Percentiles rank a stretch among this genome's conserved stretches.
phyloP scores from a whole-genome alignment of 2,113 vertebrate genomes.

The Forbesichthys agassizii region DNA sequence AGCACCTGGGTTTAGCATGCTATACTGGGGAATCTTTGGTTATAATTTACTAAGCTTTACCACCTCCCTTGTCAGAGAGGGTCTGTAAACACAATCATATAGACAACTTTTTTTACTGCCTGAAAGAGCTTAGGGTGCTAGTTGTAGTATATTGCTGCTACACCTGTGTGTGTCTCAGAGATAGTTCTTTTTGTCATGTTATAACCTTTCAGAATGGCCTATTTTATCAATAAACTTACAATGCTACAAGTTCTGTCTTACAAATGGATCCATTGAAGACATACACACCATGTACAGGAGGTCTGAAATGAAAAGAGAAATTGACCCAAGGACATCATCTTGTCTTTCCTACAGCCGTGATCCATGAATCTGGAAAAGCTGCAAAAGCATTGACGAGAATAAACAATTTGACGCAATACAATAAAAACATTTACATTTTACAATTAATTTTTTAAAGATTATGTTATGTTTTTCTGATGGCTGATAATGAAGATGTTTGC shows the following conservation, averaged over 20 bases:
- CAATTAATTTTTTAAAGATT: not conserved
- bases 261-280: constrained; percentile 22
- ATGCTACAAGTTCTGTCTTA: constrained; percentile 34
- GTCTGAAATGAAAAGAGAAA: constrained; percentile 29
- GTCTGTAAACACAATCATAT: constrained; percentile 7
- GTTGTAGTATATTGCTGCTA: constrained; percentile 17
- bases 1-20: constrained; percentile 41
- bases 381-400: constrained; percentile 37
- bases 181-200: constrained; percentile 16
- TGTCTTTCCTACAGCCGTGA: constrained; percentile 73
- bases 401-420: constrained; percentile 8
- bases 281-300: constrained; percentile 20
- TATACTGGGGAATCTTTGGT: constrained; percentile 62
- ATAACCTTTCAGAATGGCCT: constrained; percentile 30
- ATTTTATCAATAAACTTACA: constrained; percentile 12
- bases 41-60: constrained; percentile 59
- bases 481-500: constrained; percentile 49
- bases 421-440: not conserved
- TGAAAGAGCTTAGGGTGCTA: no score
- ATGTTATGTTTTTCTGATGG: constrained; percentile 26
- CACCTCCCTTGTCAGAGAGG: constrained; percentile 24
- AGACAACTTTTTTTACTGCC: not conserved
- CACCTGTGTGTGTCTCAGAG: not conserved
- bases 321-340: constrained; percentile 27
- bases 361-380: constrained; percentile 82